A percentile compares a stretch with the other conserved stretches of the same genome.
These are phyloP conservation scores for Alviniconcha marisindica DNA, from an alignment of 1,140 invertebrate species.

Conservation along the genomic window DNA sequence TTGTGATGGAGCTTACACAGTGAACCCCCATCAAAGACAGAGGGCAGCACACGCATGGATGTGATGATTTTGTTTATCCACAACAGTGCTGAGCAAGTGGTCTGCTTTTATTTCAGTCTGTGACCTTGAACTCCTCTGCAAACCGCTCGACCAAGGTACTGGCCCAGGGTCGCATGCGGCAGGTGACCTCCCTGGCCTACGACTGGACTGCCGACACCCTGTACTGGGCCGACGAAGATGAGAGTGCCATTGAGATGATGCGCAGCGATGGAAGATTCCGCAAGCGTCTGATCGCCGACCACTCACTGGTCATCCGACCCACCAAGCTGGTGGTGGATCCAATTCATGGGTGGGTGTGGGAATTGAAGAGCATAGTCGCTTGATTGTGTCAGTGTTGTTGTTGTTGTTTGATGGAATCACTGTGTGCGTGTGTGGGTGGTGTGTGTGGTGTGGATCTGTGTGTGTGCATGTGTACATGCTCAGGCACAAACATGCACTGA, in stretches of 20 bases:
- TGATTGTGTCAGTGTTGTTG: no score
- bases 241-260: slow-evolving; percentile 84
- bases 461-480: no score
- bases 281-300: slow-evolving; percentile 49
- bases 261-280: slow-evolving; percentile 81
- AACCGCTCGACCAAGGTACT: slow-evolving; percentile 84
- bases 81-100: slow-evolving; percentile 22
- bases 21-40: no score
- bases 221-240: slow-evolving; percentile 69
- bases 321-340: slow-evolving; percentile 64
- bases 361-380: no score
- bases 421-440: no score
- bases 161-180: slow-evolving; percentile 52
- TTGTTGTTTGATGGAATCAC: no score
- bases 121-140: slow-evolving; percentile 58
- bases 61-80: background rate
- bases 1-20: no score
- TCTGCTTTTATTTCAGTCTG: slow-evolving; percentile 28
- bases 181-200: slow-evolving; percentile 57
- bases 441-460: no score
- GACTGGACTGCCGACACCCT: slow-evolving; percentile 68
- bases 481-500: no score
- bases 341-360: slow-evolving; percentile 64
- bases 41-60: no score
- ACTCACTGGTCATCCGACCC: slow-evolving; percentile 55